Percentiles rank a stretch among this genome's conserved stretches.
Conservation (phyloP, 2,113 vertebrate genomes). For the Lucifuga dentata region DNA sequence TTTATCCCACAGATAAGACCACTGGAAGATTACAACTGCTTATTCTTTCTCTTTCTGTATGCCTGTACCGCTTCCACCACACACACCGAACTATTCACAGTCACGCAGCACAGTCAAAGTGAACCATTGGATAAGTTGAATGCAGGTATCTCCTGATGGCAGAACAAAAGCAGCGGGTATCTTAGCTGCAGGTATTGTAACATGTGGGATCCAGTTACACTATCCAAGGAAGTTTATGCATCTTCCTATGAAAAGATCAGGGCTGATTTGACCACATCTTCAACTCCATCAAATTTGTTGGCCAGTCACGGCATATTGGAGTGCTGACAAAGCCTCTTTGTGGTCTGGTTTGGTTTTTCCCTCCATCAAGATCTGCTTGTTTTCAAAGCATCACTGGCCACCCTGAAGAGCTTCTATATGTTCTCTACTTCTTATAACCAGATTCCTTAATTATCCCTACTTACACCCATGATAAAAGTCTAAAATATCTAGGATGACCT, state of each 20-base stretch:
- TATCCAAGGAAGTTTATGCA: constrained; percentile 71
- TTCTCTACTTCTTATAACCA: constrained; percentile 49
- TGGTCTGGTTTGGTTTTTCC: constrained; percentile 59
- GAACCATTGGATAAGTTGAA: constrained; percentile 46
- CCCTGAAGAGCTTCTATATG: constrained; percentile 59
- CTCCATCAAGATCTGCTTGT: constrained; percentile 72
- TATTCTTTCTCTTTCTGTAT: constrained; percentile 34
- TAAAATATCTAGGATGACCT: no score
- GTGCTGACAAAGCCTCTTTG: constrained; percentile 81
- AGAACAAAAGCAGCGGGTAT: constrained; percentile 54
- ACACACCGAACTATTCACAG: no score
- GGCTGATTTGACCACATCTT: constrained; percentile 77
- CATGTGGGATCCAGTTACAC: constrained; percentile 79
- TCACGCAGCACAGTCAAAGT: constrained; percentile 39
- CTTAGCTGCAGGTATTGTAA: constrained; percentile 56
- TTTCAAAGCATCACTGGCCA: constrained; percentile 75
- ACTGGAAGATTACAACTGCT: constrained; percentile 40
- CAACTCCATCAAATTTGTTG: constrained; percentile 76
- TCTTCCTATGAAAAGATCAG: constrained; percentile 59
- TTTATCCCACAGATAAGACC: constrained; percentile 66
- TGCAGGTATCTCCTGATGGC: constrained; percentile 61
- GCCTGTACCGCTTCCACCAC: background rate
- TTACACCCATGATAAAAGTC: no score
- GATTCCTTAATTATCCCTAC: no score
- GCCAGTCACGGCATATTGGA: constrained; percentile 84